Conservation (phyloP, 2,888 invertebrate genomes). For the Drosophila emarginata region DNA sequence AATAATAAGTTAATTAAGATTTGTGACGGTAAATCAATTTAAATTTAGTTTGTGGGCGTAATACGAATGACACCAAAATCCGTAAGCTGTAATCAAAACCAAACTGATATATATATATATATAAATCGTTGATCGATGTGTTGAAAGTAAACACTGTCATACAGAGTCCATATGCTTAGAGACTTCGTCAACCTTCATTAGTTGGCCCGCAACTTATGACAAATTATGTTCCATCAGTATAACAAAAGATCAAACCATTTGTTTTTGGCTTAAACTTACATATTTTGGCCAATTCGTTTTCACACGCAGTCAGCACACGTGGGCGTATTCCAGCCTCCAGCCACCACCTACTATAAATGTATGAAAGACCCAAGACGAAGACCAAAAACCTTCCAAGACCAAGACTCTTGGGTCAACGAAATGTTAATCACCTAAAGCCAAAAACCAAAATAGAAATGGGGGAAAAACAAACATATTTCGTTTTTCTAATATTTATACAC, state of each 20-base stretch:
- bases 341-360: constrained; percentile 47
- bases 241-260: constrained; percentile 63
- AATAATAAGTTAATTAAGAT: constrained; percentile 18
- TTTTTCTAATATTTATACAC: not conserved
- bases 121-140: constrained; percentile 34
- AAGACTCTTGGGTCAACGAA: constrained; percentile 42
- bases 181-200: constrained; percentile 51
- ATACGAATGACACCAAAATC: not conserved
- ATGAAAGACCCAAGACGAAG: not conserved
- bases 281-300: constrained; percentile 51
- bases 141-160: constrained; percentile 57
- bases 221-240: constrained; percentile 58
- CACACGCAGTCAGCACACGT: constrained; percentile 61
- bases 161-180: constrained; percentile 22
- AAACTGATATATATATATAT: constrained; percentile 13
- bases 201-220: constrained; percentile 45
- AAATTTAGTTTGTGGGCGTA: constrained; percentile 1
- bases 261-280: constrained; percentile 31
- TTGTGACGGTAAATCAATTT: not conserved
- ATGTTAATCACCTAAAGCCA: constrained; percentile 61
- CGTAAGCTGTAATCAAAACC: not conserved
- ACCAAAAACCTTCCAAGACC: not conserved
- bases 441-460: constrained; percentile 27
- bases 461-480: constrained; percentile 18
- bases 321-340: constrained; percentile 30